Base-by-base conservation (phyloP, 2,797 vertebrate genomes). In the Chaetodon trifasciatus region DNA sequence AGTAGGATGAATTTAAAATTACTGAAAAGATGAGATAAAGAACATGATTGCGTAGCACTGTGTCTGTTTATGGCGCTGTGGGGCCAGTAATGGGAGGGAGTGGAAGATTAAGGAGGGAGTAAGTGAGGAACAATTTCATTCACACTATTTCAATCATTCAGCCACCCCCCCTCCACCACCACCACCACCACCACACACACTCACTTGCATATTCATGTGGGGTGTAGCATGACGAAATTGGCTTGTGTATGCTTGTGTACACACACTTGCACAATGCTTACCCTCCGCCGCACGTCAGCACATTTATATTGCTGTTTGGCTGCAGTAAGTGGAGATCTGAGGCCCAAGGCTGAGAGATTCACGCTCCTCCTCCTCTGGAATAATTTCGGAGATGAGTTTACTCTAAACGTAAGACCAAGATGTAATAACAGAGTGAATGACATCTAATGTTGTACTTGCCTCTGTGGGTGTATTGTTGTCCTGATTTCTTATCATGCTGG, bases 141-240 rank as follows among this genome's bases (percentile, higher is more conserved):
- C 77, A 86, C 70, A 84, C 61, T 63, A 64, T 84, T 88, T 74
- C 50, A 75, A 57, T 85, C 80, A 86, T 80, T 84, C 68, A 76
- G 35, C 57, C 28, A 28, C 49, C 40, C 37, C 39, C 32, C 50
- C 39, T 32, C n/a, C 62, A 42, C 39, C 13, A 19, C 50, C 47
- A n/a, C 44, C 47, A 21, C 42, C 2, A 28, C 28, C 28, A 16
- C 44, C 32, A 52, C 64, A 67, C 53, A 58, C 40, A 58, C 53
- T 58, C 24, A 28, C 42, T 75, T 69, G 63, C 75, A 87, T 84
- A 86, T 86, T 84, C 80, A 91, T 88, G 81, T 69, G 52, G 65
- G 74, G 60, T 73, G 68, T 79, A 86, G 53, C 58, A 63, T 75
- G 82, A 84, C 57, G 68, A 82, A 86, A 85, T 70, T 81, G 72